These are phyloP conservation scores for Balaeniceps rex DNA, from an alignment of 2,113 vertebrate species.

Conservation along the genomic window DNA sequence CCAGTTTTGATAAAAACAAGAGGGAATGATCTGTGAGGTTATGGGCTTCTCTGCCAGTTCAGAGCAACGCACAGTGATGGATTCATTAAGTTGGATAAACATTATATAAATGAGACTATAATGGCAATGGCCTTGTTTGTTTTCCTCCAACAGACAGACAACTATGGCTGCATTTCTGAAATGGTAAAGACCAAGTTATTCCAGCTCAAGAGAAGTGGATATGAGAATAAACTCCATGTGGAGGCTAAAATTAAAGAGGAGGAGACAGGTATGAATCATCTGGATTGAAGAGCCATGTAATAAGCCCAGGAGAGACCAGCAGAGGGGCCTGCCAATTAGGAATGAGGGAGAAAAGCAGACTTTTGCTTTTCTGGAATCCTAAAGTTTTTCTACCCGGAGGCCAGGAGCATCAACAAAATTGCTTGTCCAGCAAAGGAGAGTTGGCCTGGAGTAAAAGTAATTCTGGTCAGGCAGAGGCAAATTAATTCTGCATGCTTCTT, in stretches of 20 bases:
- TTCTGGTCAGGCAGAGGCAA: background rate
- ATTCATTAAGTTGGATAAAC: background rate
- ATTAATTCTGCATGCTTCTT: background rate
- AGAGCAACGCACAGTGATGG: background rate
- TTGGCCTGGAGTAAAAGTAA: background rate
- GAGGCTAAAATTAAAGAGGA: constrained; percentile 73
- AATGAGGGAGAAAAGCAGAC: background rate
- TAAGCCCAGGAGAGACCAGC: background rate
- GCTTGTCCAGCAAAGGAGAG: background rate
- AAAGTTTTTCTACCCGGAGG: background rate
- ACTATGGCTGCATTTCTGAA: constrained; percentile 66
- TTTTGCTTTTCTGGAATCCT: background rate
- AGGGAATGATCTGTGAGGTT: background rate
- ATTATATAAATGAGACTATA: background rate
- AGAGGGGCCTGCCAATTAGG: background rate
- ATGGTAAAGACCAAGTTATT: constrained; percentile 71
- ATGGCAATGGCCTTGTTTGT: background rate
- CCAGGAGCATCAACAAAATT: background rate
- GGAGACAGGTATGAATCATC: constrained; percentile 67
- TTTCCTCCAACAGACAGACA: constrained; percentile 61
- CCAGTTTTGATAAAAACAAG: background rate
- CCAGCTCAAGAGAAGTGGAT: constrained; percentile 69
- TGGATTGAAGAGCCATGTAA: background rate
- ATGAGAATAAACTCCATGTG: constrained; percentile 61
- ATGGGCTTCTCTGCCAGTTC: background rate